Evolutionary conservation across 1,140 invertebrate genomes (phyloP).

Genomic region (Littorina saxatilis): DNA sequence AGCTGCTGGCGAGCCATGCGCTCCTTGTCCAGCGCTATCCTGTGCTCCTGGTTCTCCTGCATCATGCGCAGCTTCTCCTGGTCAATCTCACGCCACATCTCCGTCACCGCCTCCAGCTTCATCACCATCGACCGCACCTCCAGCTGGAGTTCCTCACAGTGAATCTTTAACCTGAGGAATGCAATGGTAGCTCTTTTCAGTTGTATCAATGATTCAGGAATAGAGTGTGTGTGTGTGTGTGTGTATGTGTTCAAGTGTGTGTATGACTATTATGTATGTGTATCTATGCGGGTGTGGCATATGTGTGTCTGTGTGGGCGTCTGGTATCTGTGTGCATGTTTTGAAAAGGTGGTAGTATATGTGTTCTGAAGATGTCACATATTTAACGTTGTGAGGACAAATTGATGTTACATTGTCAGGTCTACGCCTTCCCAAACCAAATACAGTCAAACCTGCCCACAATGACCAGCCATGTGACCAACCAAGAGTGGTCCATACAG

Average conservation of each 20-base stretch:
- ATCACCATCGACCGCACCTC: constrained; percentile 48
- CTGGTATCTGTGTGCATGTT: too few relatives aligned
- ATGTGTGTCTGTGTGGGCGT: too few relatives aligned
- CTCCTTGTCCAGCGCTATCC: constrained; percentile 47
- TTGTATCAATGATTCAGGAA: neutral
- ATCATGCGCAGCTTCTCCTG: constrained; percentile 48
- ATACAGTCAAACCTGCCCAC: too few relatives aligned
- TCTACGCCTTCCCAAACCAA: too few relatives aligned
- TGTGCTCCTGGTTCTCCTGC: constrained; percentile 52
- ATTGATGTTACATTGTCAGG: too few relatives aligned
- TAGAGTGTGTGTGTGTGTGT: neutral
- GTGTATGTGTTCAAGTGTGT: neutral
- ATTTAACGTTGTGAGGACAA: too few relatives aligned
- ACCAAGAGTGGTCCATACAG: too few relatives aligned
- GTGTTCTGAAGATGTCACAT: too few relatives aligned
- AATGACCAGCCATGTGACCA: too few relatives aligned
- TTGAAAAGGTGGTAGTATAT: too few relatives aligned
- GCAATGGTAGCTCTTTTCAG: too few relatives aligned
- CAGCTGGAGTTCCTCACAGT: constrained; percentile 52
- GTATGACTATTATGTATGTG: neutral
- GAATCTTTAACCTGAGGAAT: constrained; percentile 50
- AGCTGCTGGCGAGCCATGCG: constrained; percentile 43
- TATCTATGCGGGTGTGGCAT: too few relatives aligned
- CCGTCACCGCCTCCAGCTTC: constrained; percentile 53
- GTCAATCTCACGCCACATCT: constrained; percentile 57